phyloP scores from a whole-genome alignment of 1,140 invertebrate genomes.

The Leptinotarsa texana region DNA sequence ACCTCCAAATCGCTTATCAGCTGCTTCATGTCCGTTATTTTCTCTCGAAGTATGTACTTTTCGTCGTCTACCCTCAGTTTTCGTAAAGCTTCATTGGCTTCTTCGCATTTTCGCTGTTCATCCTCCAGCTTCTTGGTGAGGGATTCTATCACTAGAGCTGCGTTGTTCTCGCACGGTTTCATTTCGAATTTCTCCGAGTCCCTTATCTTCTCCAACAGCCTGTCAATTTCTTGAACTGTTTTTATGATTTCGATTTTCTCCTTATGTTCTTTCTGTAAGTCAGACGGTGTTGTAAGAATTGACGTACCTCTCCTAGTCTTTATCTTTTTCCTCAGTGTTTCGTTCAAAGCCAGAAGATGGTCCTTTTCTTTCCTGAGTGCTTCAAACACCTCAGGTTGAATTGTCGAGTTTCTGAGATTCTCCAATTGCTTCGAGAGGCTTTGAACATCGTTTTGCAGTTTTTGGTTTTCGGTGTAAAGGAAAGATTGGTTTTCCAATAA shows the following conservation, averaged over 20 bases:
- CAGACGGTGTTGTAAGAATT: background rate
- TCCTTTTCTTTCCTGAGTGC: conserved; percentile 33
- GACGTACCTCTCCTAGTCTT: conserved; percentile 21
- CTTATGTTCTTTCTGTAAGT: conserved; percentile 21
- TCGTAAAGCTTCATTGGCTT: conserved; percentile 35
- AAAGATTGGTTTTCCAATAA: conserved; percentile 39
- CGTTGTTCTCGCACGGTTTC: conserved; percentile 28
- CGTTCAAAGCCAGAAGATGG: conserved; percentile 31
- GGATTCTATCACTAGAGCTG: conserved; percentile 22
- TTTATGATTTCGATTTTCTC: conserved; percentile 32
- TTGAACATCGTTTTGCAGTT: conserved; percentile 33
- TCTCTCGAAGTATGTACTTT: conserved; percentile 35
- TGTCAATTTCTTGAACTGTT: conserved; percentile 36
- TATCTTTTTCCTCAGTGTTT: conserved; percentile 37
- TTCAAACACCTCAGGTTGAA: conserved; percentile 33
- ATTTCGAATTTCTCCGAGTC: conserved; percentile 33
- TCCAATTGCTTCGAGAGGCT: conserved; percentile 35
- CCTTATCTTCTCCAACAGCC: conserved; percentile 30
- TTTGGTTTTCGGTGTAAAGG: conserved; percentile 37
- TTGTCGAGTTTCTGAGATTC: conserved; percentile 24
- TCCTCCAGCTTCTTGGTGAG: conserved; percentile 34
- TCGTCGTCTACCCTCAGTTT: conserved; percentile 36
- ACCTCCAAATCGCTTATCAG: conserved; percentile 37
- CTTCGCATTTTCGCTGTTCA: conserved; percentile 32
- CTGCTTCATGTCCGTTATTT: conserved; percentile 37